A percentile compares a stretch with the other conserved stretches of the same genome.
Conservation (phyloP, 2,888 invertebrate genomes). For the Oasisia sp. region DNA sequence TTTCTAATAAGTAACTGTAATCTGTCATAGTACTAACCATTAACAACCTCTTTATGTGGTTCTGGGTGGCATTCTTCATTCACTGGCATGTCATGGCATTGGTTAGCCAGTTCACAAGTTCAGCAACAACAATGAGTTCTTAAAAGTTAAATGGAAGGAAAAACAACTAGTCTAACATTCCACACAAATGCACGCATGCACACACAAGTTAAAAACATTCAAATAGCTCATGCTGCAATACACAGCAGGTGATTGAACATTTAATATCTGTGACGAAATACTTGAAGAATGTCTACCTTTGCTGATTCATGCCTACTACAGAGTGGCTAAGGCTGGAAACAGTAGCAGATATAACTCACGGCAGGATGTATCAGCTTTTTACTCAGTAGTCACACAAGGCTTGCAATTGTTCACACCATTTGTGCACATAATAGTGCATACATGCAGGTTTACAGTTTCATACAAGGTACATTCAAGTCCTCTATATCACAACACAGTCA, state of each 20-base stretch:
- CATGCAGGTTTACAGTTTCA: conserved; percentile 10
- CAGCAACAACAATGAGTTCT: background rate
- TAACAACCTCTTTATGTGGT: too few relatives aligned
- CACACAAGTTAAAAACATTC: too few relatives aligned
- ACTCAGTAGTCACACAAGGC: background rate
- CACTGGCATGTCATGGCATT: too few relatives aligned
- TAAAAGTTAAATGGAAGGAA: background rate
- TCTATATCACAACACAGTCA: background rate
- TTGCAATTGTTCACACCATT: background rate
- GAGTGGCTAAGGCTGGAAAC: background rate
- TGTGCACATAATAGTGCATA: background rate
- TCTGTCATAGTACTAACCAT: too few relatives aligned
- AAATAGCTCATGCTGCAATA: background rate
- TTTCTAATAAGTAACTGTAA: too few relatives aligned
- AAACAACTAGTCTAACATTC: background rate
- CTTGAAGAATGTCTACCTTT: background rate
- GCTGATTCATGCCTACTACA: background rate
- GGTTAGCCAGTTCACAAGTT: background rate
- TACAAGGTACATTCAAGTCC: background rate
- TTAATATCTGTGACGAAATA: background rate
- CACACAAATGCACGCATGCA: background rate
- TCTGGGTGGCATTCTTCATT: too few relatives aligned
- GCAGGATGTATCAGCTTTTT: background rate
- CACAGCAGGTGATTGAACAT: background rate
- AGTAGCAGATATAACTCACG: background rate